Evolutionary conservation across 2,888 invertebrate species (phyloP), one percentile per base, ranked within the genome.

Genomic region (Sisyra terminalis): DNA sequence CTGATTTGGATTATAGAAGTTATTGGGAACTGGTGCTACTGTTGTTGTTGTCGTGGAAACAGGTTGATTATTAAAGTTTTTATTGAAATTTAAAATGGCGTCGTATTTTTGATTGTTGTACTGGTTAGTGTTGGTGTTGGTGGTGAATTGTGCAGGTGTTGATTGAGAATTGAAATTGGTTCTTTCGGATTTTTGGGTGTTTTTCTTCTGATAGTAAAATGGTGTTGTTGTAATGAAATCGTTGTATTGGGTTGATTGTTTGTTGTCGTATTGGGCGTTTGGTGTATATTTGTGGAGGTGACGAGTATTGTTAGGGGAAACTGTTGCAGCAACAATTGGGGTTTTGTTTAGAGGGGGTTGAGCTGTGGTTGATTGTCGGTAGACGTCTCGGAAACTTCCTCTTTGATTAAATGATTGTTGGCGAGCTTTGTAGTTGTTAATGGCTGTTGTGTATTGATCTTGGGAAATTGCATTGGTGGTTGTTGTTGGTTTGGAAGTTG

Each of bases 401-500:
- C 51, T 32, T 44, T 43, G 42, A 44, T 49, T 42, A 29, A 42
- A 45, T 8, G 48, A 30, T 16, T 50, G 44, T 44, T 49, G 48
- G 30, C 50, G 50, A 1, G 36, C 30, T 31, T 46, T 43, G 44
- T 53, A 48, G 43, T 53, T 54, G 44, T 53, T 53, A 10, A 50
- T 38, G 29, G 53, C 50, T 34, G 55, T 52, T 47, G 62, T 49
- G 45, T 52, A 53, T 48, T 55, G 53, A 13, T 59, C 55, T 15
- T 49, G 46, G 42, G 49, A 50, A 39, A 52, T 41, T 42, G 24
- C 10, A 47, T 49, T 48, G 47, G 51, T 48, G 50, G 51, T 55
- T 52, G 43, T 50, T 54, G 44, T 57, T 53, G 66, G 61, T 35
- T 59, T 59, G 41, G 63, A 54, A 2, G 69, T 69, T 1, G 69